Conservation (phyloP, 2,797 vertebrate species). For the Anabacerthia variegaticeps region DNA sequence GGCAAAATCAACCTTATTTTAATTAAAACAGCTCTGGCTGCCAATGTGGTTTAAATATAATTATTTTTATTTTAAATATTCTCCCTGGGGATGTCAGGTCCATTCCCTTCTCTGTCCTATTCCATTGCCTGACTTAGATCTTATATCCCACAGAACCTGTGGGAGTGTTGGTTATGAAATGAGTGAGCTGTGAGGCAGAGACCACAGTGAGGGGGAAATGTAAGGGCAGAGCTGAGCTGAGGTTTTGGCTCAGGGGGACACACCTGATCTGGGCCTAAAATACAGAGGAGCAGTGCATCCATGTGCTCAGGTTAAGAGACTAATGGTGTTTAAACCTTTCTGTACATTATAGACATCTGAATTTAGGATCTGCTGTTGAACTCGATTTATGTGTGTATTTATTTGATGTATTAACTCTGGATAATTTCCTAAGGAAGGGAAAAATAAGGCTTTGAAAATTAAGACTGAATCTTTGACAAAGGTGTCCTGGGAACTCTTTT, state of each 20-base stretch:
- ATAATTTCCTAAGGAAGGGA: background rate
- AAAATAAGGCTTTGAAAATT: background rate
- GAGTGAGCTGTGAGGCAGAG: background rate
- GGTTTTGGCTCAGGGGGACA: background rate
- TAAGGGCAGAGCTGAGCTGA: background rate
- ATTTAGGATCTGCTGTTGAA: background rate
- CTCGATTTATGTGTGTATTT: background rate
- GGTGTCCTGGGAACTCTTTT: background rate
- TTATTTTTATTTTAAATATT: conserved; percentile 10
- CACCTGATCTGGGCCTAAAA: background rate
- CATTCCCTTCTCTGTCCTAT: background rate
- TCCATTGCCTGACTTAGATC: background rate
- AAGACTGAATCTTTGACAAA: background rate
- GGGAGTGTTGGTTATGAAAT: background rate
- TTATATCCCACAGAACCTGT: background rate
- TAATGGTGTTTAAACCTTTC: background rate
- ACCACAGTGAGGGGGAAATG: background rate
- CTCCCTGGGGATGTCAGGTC: background rate
- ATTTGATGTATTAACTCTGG: background rate
- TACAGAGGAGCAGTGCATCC: background rate
- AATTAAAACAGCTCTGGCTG: background rate
- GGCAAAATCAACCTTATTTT: conserved; percentile 22
- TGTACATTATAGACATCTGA: background rate
- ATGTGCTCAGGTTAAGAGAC: background rate
- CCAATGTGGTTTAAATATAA: background rate